A percentile compares a stretch with the other conserved stretches of the same genome.
phyloP scores from a whole-genome alignment of 2,797 vertebrate species.

The Chloroceryle amazona region DNA sequence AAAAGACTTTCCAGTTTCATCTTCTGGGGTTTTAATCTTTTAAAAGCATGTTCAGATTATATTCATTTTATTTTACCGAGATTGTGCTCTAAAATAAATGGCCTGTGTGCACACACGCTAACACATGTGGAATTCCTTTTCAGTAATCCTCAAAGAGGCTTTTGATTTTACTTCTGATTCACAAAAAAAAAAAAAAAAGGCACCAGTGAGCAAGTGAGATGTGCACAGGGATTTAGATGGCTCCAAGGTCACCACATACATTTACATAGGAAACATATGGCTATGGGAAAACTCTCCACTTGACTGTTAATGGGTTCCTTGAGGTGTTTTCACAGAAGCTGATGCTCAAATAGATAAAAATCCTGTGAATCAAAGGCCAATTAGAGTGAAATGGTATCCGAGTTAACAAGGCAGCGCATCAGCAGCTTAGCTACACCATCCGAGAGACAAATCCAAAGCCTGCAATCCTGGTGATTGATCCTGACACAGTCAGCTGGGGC shows the following conservation, averaged over 20 bases:
- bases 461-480: neutral
- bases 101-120: conserved; percentile 75
- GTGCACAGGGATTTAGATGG: conserved; percentile 81
- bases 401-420: conserved; percentile 13
- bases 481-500: neutral
- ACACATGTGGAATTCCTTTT: conserved; percentile 87
- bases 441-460: neutral
- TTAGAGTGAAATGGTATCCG: neutral
- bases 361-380: conserved; percentile 22
- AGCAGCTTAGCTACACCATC: neutral
- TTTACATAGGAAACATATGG: conserved; percentile 84
- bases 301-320: conserved; percentile 51
- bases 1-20: conserved; percentile 80
- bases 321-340: conserved; percentile 60
- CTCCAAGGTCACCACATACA: conserved; percentile 78
- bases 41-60: conserved; percentile 85
- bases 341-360: conserved; percentile 56
- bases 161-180: conserved; percentile 85
- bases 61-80: conserved; percentile 78
- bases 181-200: conserved; percentile 29
- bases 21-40: conserved; percentile 83
- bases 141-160: conserved; percentile 86
- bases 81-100: conserved; percentile 79
- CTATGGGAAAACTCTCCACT: conserved; percentile 53
- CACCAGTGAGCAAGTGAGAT: conserved; percentile 79